Percentiles rank a stretch among this genome's conserved stretches.
phyloP scores from a whole-genome alignment of 2,113 vertebrate species.

The Zosterops japonicus region DNA sequence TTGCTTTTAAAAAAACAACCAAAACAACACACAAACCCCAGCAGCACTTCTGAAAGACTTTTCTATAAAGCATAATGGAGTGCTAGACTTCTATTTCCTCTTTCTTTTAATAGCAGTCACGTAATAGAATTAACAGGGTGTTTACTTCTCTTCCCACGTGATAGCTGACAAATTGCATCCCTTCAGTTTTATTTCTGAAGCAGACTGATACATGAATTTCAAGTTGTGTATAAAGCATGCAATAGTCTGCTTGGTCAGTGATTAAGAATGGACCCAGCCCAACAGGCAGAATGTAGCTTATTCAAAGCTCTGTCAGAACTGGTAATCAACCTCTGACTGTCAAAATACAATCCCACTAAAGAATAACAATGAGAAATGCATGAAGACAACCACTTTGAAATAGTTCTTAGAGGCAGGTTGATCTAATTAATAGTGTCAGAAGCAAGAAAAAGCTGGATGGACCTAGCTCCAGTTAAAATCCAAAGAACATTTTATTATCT shows the following conservation, averaged over 20 bases:
- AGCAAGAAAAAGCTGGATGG: conserved; percentile 56
- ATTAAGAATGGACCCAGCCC: conserved; percentile 49
- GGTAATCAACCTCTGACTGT: conserved; percentile 64
- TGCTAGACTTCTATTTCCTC: conserved; percentile 49
- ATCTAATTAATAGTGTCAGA: conserved; percentile 71
- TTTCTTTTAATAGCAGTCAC: conserved; percentile 60
- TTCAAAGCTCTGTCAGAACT: conserved; percentile 51
- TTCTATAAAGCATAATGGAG: conserved; percentile 13
- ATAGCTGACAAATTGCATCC: conserved; percentile 54
- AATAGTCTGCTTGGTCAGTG: conserved; percentile 35
- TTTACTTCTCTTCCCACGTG: conserved; percentile 51
- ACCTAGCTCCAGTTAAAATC: conserved; percentile 41
- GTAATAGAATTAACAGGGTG: conserved; percentile 51
- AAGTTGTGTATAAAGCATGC: conserved; percentile 3
- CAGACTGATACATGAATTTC: conserved; percentile 38
- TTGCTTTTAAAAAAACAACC: not conserved
- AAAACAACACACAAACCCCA: not conserved
- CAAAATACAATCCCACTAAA: conserved; percentile 58
- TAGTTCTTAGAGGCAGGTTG: conserved; percentile 43
- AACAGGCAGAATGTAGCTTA: conserved; percentile 44
- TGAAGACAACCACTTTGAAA: conserved; percentile 44
- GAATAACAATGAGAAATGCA: conserved; percentile 40
- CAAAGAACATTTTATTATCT: conserved; percentile 33
- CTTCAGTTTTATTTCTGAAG: conserved; percentile 43
- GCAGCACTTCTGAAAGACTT: not conserved